Percentiles rank a stretch among this genome's conserved stretches.
Evolutionary conservation across 2,797 vertebrate species (phyloP).

Genomic region (Mormyrus hasselquistii): DNA sequence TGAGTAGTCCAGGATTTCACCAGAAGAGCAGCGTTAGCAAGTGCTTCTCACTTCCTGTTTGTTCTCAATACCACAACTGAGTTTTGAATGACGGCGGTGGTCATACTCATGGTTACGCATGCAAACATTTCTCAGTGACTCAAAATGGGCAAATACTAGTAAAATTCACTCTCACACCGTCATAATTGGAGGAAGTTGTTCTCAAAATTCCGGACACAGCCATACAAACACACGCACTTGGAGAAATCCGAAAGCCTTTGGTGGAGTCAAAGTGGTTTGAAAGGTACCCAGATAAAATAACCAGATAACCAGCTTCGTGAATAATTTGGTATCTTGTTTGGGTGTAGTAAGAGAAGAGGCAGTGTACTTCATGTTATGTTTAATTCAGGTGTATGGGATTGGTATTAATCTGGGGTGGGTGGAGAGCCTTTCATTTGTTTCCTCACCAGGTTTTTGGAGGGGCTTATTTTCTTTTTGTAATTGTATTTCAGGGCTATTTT

Average conservation of each 20-base stretch:
- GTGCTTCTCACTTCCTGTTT: neutral
- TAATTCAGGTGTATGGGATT: conserved; percentile 1
- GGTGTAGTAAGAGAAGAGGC: neutral
- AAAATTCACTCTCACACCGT: neutral
- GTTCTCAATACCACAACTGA: neutral
- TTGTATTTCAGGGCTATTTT: neutral
- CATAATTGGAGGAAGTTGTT: neutral
- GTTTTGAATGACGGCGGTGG: neutral
- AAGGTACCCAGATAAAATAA: neutral
- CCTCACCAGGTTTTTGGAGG: neutral
- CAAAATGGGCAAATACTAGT: neutral
- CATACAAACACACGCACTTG: neutral
- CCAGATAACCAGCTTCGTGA: neutral
- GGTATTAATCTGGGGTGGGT: neutral
- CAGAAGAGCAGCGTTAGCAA: neutral
- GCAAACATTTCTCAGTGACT: neutral
- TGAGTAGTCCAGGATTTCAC: neutral
- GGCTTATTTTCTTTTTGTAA: neutral
- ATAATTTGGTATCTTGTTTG: conserved; percentile 3
- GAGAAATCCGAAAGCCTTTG: neutral
- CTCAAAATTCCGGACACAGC: neutral
- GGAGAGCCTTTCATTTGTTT: neutral
- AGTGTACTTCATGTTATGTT: neutral
- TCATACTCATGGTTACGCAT: neutral
- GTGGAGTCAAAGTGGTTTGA: neutral